phyloP scores from a whole-genome alignment of 2,797 vertebrate species.

The Cephalopachus bancanus region DNA sequence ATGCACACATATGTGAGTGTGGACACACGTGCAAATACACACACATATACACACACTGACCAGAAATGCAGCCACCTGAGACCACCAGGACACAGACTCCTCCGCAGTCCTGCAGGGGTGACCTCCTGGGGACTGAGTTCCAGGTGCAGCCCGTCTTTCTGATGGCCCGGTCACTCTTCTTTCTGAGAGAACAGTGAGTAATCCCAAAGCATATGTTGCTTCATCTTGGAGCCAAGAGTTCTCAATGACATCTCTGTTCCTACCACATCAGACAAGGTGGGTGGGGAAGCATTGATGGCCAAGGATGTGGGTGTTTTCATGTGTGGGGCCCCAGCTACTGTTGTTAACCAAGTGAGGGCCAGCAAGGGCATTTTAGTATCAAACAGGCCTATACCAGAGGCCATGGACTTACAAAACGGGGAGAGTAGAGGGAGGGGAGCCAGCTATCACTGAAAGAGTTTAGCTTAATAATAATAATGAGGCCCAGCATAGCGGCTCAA shows the following conservation, averaged over 20 bases:
- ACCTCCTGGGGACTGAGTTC: background rate
- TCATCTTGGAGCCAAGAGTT: slow-evolving; percentile 29
- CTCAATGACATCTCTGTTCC: slow-evolving; percentile 80
- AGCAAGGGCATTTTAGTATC: background rate
- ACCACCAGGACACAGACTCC: slow-evolving; percentile 39
- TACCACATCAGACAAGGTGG: slow-evolving; percentile 65
- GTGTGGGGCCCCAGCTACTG: background rate
- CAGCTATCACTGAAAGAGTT: background rate
- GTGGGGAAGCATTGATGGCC: slow-evolving; percentile 47
- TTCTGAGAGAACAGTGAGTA: slow-evolving; percentile 36
- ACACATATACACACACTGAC: slow-evolving; percentile 59
- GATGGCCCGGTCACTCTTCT: background rate
- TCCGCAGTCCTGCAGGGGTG: background rate
- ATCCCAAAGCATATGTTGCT: background rate
- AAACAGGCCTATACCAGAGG: background rate
- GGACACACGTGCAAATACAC: too few species aligned
- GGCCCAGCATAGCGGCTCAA: background rate
- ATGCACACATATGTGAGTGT: background rate
- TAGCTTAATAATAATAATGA: background rate
- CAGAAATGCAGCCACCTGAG: slow-evolving; percentile 12
- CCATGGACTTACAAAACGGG: background rate
- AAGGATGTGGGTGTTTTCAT: slow-evolving; percentile 74
- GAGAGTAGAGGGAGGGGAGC: background rate
- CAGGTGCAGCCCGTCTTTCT: background rate
- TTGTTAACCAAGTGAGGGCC: slow-evolving; percentile 69